Conservation (phyloP, 2,888 invertebrate genomes). For the Synergus itoensis region DNA sequence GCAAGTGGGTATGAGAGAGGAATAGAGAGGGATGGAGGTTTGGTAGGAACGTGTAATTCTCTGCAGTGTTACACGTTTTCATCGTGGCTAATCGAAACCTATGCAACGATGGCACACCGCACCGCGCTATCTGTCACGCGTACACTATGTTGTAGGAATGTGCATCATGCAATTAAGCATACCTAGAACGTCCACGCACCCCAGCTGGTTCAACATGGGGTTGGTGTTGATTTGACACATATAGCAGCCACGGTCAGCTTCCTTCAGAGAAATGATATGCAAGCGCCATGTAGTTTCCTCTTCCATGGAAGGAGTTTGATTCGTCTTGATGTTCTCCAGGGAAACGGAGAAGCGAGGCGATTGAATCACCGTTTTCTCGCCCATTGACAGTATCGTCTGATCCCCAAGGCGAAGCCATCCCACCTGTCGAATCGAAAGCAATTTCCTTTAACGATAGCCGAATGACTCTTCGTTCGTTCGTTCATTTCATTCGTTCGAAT, state of each 20-base stretch:
- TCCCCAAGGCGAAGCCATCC: constrained; percentile 89
- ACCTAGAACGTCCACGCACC: constrained; percentile 89
- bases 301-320: constrained; percentile 73
- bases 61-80: constrained; percentile 34
- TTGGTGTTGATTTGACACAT: constrained; percentile 90
- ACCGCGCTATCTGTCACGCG: constrained; percentile 52
- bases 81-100: constrained; percentile 35
- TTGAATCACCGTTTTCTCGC: constrained; percentile 87
- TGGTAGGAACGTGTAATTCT: constrained; percentile 24
- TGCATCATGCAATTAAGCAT: constrained; percentile 71
- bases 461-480: constrained; percentile 24
- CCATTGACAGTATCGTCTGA: constrained; percentile 87
- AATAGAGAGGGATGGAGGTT: not conserved
- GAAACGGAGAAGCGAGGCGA: constrained; percentile 86
- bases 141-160: constrained; percentile 61
- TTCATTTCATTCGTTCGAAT: not conserved
- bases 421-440: constrained; percentile 79
- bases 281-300: constrained; percentile 87
- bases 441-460: constrained; percentile 39
- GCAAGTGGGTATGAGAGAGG: not conserved
- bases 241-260: constrained; percentile 87
- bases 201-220: constrained; percentile 88
- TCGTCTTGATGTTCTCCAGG: constrained; percentile 72
- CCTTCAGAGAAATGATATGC: constrained; percentile 85
- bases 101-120: constrained; percentile 60